Evolutionary conservation across 1,140 invertebrate species (phyloP).

Genomic region (Lepidurus packardi): DNA sequence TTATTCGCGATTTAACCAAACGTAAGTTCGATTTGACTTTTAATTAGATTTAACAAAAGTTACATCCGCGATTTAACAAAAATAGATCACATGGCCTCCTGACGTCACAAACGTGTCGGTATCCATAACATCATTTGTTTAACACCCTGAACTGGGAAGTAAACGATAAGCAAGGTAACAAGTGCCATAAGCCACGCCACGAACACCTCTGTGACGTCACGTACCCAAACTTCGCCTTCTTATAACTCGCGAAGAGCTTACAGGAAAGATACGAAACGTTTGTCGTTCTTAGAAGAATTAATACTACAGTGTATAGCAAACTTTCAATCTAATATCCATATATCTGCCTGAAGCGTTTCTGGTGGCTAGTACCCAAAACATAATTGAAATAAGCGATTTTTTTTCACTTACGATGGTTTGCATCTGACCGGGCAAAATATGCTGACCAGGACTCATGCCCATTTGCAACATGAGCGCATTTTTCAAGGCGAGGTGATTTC

Average conservation of each 20-base stretch:
- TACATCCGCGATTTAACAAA: too few relatives aligned
- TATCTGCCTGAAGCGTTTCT: too few relatives aligned
- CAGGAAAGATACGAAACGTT: background rate
- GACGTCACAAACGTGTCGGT: too few relatives aligned
- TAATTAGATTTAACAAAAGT: background rate
- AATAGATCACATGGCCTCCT: too few relatives aligned
- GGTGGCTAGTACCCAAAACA: background rate
- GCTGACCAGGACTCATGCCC: conserved; percentile 76
- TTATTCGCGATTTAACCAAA: background rate
- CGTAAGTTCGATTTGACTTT: background rate
- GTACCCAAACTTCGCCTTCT: background rate
- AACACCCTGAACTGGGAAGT: background rate
- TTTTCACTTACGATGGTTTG: conserved; percentile 68
- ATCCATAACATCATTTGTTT: too few relatives aligned
- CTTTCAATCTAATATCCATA: too few relatives aligned
- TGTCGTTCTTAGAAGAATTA: too few relatives aligned
- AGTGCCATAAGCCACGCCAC: background rate
- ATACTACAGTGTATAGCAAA: too few relatives aligned
- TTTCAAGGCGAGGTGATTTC: conserved; percentile 97
- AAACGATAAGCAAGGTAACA: background rate
- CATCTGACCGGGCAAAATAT: conserved; percentile 80
- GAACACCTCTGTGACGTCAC: background rate
- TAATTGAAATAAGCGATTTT: background rate
- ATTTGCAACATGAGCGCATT: conserved; percentile 94
- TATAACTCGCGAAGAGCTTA: background rate